Base-by-base conservation (phyloP, 2,113 vertebrate genomes). In the Synodontis membranacea region DNA sequence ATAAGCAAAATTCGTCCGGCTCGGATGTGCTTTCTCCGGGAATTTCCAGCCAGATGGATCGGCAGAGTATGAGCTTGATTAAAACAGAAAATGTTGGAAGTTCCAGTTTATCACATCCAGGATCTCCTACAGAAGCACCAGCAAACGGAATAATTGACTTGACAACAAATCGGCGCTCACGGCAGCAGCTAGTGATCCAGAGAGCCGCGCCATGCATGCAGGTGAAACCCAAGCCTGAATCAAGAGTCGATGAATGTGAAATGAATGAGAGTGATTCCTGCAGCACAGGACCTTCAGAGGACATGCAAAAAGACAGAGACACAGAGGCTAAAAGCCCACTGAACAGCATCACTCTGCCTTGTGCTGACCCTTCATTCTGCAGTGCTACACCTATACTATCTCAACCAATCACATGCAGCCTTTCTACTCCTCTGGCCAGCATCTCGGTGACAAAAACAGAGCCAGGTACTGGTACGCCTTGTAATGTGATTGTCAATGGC, bases 401-500 rank as follows among this genome's bases (percentile, higher is more conserved):
- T 56, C 89, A 93, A 80, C 89, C 89, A 70, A 91, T 89, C 75
- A 82, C 91, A 56, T 88, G 89, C 87, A 87, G 88, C 79, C 37
- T 84, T 88, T 88, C 78, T 87, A 68, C 56, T 42, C 72, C 80
- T 80, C 64, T 52, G 52, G 81, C 82, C 60, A 86, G 82, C 88
- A 91, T 75, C 89, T 64, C 93, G 92, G 5, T 93, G 94, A 89
- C 91, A 92, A 74, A 94, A 91, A 89, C 94, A 79, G 95, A 96
- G 91, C 89, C 92, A 10, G 93, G 92, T 86, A 91, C 94, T 46
- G 95, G 95, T 76, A 95, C 96, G 0, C 96, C 96, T 88, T 98
- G 97, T 93, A 98, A 99, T n/a, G 97, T 99, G 92, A 98, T 99
- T 90, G 97, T 99, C 89, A 99, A 99, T 88, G 98, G 97, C 37